Percentiles rank a stretch among this genome's conserved stretches.
These are phyloP conservation scores for Aphis gossypii DNA, from an alignment of 1,140 invertebrate species.

Conservation along the genomic window DNA sequence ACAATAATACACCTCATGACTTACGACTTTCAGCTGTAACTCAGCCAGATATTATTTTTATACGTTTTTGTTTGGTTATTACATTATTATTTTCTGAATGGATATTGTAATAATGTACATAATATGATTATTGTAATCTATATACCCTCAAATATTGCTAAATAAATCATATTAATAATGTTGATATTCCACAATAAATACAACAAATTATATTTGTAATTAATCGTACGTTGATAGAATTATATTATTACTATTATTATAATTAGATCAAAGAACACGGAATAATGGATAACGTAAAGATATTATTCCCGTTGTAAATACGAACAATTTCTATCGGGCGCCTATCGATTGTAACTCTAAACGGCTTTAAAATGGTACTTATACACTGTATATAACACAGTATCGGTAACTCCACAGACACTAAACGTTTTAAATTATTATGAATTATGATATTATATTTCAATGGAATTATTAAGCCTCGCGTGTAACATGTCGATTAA, in stretches of 20 bases:
- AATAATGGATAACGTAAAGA: not conserved
- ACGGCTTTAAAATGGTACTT: not conserved
- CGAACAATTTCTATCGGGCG: not conserved
- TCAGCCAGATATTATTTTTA: not conserved
- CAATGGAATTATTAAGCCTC: not conserved
- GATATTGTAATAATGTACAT: not conserved
- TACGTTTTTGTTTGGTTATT: not conserved
- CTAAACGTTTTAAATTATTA: not conserved
- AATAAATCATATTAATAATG: no score
- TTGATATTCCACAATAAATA: not conserved
- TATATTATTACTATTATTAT: not conserved
- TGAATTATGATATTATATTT: not conserved
- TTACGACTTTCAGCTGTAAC: not conserved
- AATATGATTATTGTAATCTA: not conserved
- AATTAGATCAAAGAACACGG: not conserved
- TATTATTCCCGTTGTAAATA: not conserved
- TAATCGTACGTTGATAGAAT: not conserved
- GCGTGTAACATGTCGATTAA: not conserved
- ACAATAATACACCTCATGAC: not conserved
- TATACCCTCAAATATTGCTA: no score
- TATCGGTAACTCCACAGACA: not conserved
- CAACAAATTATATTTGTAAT: not conserved
- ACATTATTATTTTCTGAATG: not conserved
- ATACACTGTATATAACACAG: no score
- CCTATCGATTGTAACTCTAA: not conserved